Evolutionary conservation across 2,888 invertebrate genomes (phyloP), one percentile per base, ranked within the genome.

Genomic region (Xiphydria camelus): DNA sequence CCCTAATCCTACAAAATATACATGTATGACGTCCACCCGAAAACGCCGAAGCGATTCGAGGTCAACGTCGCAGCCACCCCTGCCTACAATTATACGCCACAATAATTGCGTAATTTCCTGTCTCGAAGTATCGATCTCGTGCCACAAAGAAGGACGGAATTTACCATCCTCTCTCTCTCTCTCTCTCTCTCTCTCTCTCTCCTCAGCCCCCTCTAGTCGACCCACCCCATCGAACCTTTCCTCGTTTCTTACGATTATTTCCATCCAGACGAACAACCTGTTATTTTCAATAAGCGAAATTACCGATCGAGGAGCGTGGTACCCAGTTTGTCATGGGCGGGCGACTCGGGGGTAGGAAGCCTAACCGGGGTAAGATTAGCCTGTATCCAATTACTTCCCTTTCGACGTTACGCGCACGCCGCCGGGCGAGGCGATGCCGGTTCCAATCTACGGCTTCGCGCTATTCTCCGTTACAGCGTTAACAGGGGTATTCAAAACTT

Each of bases 311-410:
- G n/a, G n/a, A n/a, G n/a, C n/a, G n/a, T n/a, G n/a, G n/a, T n/a
- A n/a, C n/a, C n/a, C n/a, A n/a, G n/a, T n/a, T n/a, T n/a, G n/a
- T n/a, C n/a, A 23, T 6, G 22, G 10, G 36, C 10, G 37, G 23
- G 21, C n/a, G n/a, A 15, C 10, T 21, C 19, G 18, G 6, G 12
- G 20, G 40, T 29, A 40, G 46, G 63, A 64, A 65, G 54, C 65
- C 61, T 38, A 25, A 23, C 29, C 29, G 19, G 33, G 29, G 34
- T 42, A 43, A 54, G 64, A 64, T 65, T 65, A 62, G 54, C 56
- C 56, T 59, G 57, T 65, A 67, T 67, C 64, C 46, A 50, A 60
- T 67, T 67, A 65, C 64, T 56, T 41, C 50, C 55, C 58, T 54
- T 61, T 64, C 56, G 49, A 47, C 55, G 47, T n/a, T 50, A 57